Conservation (phyloP, 1,140 invertebrate genomes). For the Sarcophaga peregrina region DNA sequence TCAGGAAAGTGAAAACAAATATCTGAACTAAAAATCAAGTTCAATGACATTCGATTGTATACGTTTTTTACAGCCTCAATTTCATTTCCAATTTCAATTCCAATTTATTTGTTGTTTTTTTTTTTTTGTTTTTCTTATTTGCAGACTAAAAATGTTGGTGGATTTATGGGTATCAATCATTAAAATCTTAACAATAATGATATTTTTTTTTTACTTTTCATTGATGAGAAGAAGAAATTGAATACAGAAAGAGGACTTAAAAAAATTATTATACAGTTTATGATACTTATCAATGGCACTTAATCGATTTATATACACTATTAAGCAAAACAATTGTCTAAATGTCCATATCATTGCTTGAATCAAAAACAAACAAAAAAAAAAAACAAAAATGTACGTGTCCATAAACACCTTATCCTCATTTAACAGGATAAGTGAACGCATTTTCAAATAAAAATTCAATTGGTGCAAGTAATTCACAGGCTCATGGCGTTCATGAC, state of each 20-base stretch:
- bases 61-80: neutral
- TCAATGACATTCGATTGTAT: slow-evolving; percentile 23
- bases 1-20: neutral
- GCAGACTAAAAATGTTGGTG: neutral
- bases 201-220: neutral
- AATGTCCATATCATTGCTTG: slow-evolving; percentile 37
- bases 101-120: neutral
- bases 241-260: neutral
- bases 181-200: slow-evolving; percentile 31
- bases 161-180: slow-evolving; percentile 40
- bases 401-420: too few relatives aligned
- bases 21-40: slow-evolving; percentile 22
- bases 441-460: too few relatives aligned
- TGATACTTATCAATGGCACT: slow-evolving; percentile 41
- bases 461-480: too few relatives aligned
- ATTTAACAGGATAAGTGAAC: too few relatives aligned
- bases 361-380: neutral
- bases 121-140: neutral
- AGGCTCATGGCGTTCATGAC: too few relatives aligned
- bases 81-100: neutral
- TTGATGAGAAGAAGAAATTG: slow-evolving; percentile 9
- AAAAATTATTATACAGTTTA: slow-evolving; percentile 28
- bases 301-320: slow-evolving; percentile 41
- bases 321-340: slow-evolving; percentile 41
- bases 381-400: too few relatives aligned